Conservation (phyloP, 2,113 vertebrate genomes). For the Ahaetulla prasina region DNA sequence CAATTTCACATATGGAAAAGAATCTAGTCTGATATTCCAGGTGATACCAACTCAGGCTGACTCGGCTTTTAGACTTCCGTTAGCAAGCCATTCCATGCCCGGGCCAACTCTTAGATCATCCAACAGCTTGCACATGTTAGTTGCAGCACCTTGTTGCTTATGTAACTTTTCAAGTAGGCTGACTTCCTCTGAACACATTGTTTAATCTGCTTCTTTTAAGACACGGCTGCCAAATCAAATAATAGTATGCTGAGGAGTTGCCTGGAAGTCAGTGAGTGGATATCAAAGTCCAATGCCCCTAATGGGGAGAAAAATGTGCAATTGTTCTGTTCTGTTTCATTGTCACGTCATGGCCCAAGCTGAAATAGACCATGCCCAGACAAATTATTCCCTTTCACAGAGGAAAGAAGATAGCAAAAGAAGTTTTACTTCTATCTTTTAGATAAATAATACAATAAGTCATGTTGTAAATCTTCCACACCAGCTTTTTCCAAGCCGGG, state of each 20-base stretch:
- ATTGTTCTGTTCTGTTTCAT: conserved; percentile 53
- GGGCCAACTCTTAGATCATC: not conserved
- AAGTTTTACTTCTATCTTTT: conserved; percentile 50
- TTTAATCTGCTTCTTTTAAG: conserved; percentile 45
- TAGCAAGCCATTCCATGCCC: conserved; percentile 1
- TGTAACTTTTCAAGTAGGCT: conserved; percentile 22
- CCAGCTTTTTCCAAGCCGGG: not conserved
- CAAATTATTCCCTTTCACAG: conserved; percentile 31
- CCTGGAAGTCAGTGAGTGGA: conserved; percentile 16
- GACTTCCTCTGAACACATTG: conserved; percentile 37
- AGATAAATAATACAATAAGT: conserved; percentile 34
- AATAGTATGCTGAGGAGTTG: conserved; percentile 38
- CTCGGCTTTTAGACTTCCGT: not conserved
- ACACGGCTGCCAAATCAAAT: conserved; percentile 32
- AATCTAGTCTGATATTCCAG: conserved; percentile 23
- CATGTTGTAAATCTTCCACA: conserved; percentile 40
- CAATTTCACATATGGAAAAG: conserved; percentile 13
- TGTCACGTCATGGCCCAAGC: conserved; percentile 40
- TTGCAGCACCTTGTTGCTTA: not conserved
- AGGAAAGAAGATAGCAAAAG: conserved; percentile 34
- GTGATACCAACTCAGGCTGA: not conserved
- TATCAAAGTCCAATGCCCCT: conserved; percentile 15
- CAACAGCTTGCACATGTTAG: conserved; percentile 34
- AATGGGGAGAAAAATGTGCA: not conserved
- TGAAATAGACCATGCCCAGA: conserved; percentile 42